A percentile compares a stretch with the other conserved stretches of the same genome.
Evolutionary conservation across 2,113 vertebrate genomes (phyloP).

Genomic region (Mormyrus lacerda): DNA sequence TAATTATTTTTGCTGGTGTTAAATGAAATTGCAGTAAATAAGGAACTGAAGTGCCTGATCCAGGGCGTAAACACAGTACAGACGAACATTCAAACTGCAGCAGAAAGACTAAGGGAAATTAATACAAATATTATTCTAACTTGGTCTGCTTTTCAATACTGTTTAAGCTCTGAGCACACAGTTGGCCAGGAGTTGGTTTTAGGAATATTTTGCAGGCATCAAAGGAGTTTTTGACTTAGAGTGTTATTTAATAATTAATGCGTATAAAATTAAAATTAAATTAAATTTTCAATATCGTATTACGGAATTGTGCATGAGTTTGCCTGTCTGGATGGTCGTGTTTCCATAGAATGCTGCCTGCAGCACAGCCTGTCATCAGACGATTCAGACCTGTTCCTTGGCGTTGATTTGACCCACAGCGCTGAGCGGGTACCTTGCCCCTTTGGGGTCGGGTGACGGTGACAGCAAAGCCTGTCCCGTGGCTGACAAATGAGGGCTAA

Average conservation of each 20-base stretch:
- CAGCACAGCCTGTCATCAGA: neutral
- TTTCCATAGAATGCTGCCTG: neutral
- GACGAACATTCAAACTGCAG: constrained; percentile 26
- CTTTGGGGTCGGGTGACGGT: neutral
- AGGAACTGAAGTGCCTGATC: constrained; percentile 34
- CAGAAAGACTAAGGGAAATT: constrained; percentile 36
- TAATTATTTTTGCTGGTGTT: neutral
- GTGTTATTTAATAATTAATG: constrained; percentile 4
- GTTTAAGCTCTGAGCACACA: constrained; percentile 34
- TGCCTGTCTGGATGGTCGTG: neutral
- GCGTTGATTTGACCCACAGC: neutral
- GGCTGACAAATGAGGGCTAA: neutral
- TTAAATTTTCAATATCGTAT: neutral
- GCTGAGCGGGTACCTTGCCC: neutral
- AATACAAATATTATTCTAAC: constrained; percentile 46
- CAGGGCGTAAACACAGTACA: constrained; percentile 38
- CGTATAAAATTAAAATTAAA: neutral
- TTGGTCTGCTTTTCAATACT: constrained; percentile 40
- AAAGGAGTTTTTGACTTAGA: neutral
- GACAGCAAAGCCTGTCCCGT: neutral
- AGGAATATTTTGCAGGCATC: neutral
- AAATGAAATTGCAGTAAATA: constrained; percentile 8
- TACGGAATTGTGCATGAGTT: neutral
- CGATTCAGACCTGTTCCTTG: neutral
- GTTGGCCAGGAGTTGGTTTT: neutral